A percentile compares a stretch with the other conserved stretches of the same genome.
Conservation (phyloP, 2,888 invertebrate genomes). For the Agriotes lineatus region DNA sequence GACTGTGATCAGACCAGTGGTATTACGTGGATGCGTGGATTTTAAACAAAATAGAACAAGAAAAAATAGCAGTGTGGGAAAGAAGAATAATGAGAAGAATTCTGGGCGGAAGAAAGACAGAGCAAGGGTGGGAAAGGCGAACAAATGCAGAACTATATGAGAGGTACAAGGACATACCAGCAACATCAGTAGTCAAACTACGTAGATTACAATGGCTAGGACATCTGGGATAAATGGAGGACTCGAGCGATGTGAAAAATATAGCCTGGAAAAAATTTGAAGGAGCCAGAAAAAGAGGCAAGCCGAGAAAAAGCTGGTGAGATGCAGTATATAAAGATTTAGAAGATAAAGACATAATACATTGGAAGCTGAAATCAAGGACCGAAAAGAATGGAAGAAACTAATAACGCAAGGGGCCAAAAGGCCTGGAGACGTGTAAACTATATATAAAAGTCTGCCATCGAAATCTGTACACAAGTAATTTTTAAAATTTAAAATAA, state of each 20-base stretch:
- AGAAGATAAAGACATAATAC: background rate
- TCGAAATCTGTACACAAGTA: too few relatives aligned
- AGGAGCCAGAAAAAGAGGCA: conserved; percentile 6
- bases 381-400: background rate
- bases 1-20: background rate
- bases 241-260: background rate
- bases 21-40: background rate
- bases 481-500: too few relatives aligned
- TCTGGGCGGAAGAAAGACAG: conserved; percentile 3
- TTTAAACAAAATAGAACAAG: conserved; percentile 10
- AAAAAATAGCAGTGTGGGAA: conserved; percentile 19
- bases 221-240: conserved; percentile 6
- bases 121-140: conserved; percentile 20
- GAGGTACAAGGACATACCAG: conserved; percentile 1
- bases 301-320: background rate
- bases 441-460: too few relatives aligned
- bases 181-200: background rate
- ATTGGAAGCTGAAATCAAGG: conserved; percentile 5
- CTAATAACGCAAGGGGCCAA: background rate
- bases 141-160: conserved; percentile 12
- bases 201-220: conserved; percentile 15
- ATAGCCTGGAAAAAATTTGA: background rate
- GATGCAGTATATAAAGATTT: conserved; percentile 1
- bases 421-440: background rate
- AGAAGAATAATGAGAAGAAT: conserved; percentile 21